Evolutionary conservation across 1,140 invertebrate genomes (phyloP).

Genomic region (Oncopeltus fasciatus): DNA sequence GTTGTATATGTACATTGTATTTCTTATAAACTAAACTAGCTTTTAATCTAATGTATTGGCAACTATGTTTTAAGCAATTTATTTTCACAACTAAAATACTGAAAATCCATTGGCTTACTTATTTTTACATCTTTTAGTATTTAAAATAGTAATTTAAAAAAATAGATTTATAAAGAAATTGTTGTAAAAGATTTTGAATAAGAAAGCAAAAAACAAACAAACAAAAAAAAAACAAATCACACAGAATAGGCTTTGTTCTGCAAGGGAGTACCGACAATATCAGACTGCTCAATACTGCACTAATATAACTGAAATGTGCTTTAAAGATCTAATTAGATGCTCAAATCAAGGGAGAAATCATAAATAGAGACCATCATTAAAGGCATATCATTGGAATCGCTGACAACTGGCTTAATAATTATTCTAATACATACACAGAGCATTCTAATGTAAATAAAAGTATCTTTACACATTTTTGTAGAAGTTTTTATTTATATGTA

Average conservation of each 20-base stretch:
- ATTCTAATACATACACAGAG: too few species aligned
- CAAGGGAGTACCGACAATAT: constrained; percentile 3
- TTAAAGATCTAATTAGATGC: not conserved
- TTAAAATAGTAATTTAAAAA: too few species aligned
- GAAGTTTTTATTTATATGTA: too few species aligned
- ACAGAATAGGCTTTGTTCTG: constrained; percentile 4
- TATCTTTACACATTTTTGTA: too few species aligned
- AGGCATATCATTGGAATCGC: too few species aligned
- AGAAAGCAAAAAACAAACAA: not conserved
- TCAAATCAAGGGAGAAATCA: not conserved
- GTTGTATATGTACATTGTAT: constrained; percentile 2
- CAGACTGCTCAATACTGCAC: not conserved
- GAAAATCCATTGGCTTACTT: not conserved
- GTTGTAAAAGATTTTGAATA: too few species aligned
- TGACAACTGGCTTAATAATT: too few species aligned
- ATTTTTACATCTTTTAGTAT: not conserved
- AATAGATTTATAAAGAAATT: too few species aligned
- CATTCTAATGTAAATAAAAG: too few species aligned
- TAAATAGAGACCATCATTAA: too few species aligned
- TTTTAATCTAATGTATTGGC: constrained; percentile 8
- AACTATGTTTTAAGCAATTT: constrained; percentile 7
- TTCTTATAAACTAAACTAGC: not conserved
- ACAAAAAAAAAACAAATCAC: not conserved
- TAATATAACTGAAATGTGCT: not conserved
- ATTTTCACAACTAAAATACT: not conserved